Base-by-base conservation (phyloP, 2,113 vertebrate genomes). In the Centropus bengalensis region DNA sequence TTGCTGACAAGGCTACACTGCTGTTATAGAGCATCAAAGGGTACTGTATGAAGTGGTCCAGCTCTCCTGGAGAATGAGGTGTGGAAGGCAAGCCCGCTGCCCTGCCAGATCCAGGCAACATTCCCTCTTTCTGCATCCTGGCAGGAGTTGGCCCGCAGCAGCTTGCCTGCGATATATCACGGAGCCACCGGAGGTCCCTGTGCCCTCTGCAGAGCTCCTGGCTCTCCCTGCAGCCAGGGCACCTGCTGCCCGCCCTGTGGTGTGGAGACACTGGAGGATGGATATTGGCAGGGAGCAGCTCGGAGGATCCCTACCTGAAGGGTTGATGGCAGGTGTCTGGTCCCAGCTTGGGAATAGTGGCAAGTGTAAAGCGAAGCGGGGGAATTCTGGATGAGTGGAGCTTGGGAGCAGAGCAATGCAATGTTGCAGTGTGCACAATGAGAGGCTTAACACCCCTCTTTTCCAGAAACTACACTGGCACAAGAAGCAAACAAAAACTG, bases 381-480 rank as follows among this genome's bases (percentile, higher is more conserved):
- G 32, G 9, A 10, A 10, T 64, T 26, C 20, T 9, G 66, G 20
- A 4, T n/a, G 54, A 24, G 49, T 15, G 27, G 5, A 13, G 14
- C 26, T 22, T 52, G 52, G 28, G 60, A 59, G 42, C 10, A 24
- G 30, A 54, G 74, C 23, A 7, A 4, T 6, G 10, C 23, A n/a
- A 3, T 6, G 1, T 49, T 20, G 54, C 63, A 24, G 20, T 19
- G 60, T 0, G 28, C 14, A 8, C 20, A 9, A 16, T 3, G 17
- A n/a, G 54, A 19, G 73, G 28, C 11, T 1, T 36, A 28, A 27
- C n/a, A 10, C 1, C 6, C 47, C 2, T 3, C 13, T 5, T n/a
- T 38, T 24, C 8, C 15, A 44, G 63, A 47, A 69, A 36, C 49
- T 0, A 7, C 1, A 2, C n/a, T 51, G 33, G 28, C 6, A 15